These are phyloP conservation scores for Glyphotaelius pellucidus DNA, from an alignment of 2,888 invertebrate genomes.

Conservation along the genomic window DNA sequence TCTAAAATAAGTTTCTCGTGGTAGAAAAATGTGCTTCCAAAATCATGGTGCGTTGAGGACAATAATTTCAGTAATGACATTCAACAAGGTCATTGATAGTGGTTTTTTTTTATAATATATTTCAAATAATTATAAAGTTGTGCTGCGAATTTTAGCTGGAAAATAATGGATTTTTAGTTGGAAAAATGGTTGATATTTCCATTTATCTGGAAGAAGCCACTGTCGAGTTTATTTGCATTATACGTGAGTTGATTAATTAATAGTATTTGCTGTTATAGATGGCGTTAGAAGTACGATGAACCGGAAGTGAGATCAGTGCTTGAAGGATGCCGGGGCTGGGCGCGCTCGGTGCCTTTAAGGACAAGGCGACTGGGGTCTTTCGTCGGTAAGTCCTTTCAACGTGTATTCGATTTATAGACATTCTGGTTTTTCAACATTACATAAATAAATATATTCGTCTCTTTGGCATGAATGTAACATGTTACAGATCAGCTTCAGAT, in stretches of 20 bases:
- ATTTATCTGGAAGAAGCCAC: no score
- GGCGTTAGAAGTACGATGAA: conserved; percentile 58
- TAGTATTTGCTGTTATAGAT: conserved; percentile 45
- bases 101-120: no score
- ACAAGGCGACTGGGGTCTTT: conserved; percentile 66
- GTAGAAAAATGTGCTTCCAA: background rate
- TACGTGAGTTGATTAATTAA: background rate
- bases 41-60: background rate
- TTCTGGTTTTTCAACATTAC: background rate
- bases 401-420: background rate
- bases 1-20: background rate
- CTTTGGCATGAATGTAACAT: no score
- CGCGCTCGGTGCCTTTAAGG: conserved; percentile 66
- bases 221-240: no score
- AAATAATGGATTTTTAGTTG: no score
- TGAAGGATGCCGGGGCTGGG: conserved; percentile 65
- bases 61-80: background rate
- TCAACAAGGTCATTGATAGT: background rate
- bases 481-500: no score
- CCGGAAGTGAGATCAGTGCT: conserved; percentile 45
- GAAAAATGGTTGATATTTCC: no score
- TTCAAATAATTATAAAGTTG: background rate
- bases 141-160: background rate
- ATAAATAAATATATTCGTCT: no score
- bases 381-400: conserved; percentile 60